Conservation (phyloP, 2,113 vertebrate genomes). For the Platysteira castanea region DNA sequence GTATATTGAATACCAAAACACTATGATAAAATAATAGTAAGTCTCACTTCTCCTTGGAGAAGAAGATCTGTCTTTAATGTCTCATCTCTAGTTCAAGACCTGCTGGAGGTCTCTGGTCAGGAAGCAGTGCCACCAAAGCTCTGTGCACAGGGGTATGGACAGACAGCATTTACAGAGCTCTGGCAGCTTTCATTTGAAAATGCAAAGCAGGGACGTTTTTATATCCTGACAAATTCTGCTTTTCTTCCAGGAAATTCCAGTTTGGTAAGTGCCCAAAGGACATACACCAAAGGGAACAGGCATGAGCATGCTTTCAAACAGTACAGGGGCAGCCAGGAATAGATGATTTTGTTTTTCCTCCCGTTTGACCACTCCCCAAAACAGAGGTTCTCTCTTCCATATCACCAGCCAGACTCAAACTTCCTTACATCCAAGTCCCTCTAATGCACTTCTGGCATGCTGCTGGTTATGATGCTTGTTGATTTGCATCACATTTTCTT, state of each 20-base stretch:
- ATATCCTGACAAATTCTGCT: neutral
- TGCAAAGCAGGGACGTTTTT: neutral
- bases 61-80: neutral
- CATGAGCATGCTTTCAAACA: neutral
- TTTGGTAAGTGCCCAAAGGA: neutral
- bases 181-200: neutral
- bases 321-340: neutral
- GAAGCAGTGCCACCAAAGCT: neutral
- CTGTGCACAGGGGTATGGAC: neutral
- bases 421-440: neutral
- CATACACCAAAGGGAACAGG: neutral
- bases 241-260: neutral
- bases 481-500: neutral
- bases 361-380: neutral
- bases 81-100: neutral
- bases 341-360: neutral
- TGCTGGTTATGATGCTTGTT: neutral
- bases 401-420: neutral
- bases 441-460: neutral
- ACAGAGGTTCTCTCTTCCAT: neutral
- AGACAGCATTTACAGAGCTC: neutral
- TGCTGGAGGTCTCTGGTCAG: neutral
- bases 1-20: conserved; percentile 71
- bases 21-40: conserved; percentile 54
- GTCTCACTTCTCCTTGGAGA: neutral